These are phyloP conservation scores for Dipodomys ordii DNA, from an alignment of 2,113 vertebrate species.

Conservation along the genomic window DNA sequence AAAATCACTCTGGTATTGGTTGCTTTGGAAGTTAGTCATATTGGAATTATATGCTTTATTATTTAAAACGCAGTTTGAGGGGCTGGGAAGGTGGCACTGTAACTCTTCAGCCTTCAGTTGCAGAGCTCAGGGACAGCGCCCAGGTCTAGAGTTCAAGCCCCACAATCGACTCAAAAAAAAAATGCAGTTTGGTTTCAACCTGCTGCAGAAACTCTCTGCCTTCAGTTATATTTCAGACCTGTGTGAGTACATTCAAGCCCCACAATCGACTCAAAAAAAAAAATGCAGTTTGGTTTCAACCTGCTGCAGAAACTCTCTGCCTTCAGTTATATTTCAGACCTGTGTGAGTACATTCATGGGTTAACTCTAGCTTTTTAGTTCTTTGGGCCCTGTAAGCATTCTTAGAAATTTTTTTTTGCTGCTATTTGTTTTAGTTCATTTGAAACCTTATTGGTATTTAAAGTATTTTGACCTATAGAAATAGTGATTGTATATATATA, in stretches of 20 bases:
- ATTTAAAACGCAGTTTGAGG: background rate
- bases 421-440: constrained; percentile 4
- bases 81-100: too few species aligned
- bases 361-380: constrained; percentile 39
- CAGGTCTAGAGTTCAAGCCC: too few species aligned
- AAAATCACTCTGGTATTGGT: constrained; percentile 52
- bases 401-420: constrained; percentile 37
- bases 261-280: too few species aligned
- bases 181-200: constrained; percentile 51
- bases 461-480: constrained; percentile 50
- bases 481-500: constrained; percentile 28
- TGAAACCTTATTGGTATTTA: background rate
- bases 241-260: too few species aligned
- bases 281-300: constrained; percentile 52
- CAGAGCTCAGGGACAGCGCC: too few species aligned
- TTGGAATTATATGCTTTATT: constrained; percentile 55
- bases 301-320: constrained; percentile 51
- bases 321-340: constrained; percentile 30
- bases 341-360: background rate
- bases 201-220: constrained; percentile 52
- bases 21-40: constrained; percentile 53
- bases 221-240: constrained; percentile 33
- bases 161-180: too few species aligned
- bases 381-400: background rate
- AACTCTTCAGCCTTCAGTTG: too few species aligned